Evolutionary conservation across 2,888 invertebrate species (phyloP).

Genomic region (Blastobasis lacticolella): DNA sequence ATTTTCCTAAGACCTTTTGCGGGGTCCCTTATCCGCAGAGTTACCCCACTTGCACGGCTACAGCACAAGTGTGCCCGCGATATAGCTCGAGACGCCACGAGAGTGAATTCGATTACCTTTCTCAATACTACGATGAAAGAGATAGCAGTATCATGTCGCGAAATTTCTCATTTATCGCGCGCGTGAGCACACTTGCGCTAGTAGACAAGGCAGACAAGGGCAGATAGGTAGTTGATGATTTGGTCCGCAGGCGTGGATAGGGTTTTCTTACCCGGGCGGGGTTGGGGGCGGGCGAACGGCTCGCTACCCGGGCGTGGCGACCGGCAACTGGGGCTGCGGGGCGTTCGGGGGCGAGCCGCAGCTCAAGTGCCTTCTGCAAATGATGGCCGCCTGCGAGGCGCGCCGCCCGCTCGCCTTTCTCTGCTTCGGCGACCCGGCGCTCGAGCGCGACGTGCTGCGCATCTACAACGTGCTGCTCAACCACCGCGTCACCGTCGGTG

Average conservation of each 20-base stretch:
- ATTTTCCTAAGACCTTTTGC: too few relatives aligned
- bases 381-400: slow-evolving; percentile 76
- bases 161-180: too few relatives aligned
- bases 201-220: too few relatives aligned
- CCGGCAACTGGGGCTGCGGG: slow-evolving; percentile 97
- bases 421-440: slow-evolving; percentile 82
- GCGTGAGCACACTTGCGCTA: too few relatives aligned
- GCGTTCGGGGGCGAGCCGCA: slow-evolving; percentile 85
- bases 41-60: too few relatives aligned
- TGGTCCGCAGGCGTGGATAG: slow-evolving; percentile 78
- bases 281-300: slow-evolving; percentile 31
- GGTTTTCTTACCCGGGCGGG: slow-evolving; percentile 71
- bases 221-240: too few relatives aligned
- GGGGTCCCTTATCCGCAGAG: too few relatives aligned
- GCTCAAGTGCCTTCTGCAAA: slow-evolving; percentile 84
- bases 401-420: slow-evolving; percentile 85
- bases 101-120: too few relatives aligned
- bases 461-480: slow-evolving; percentile 75
- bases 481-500: slow-evolving; percentile 76
- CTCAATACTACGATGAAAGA: too few relatives aligned
- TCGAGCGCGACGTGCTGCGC: slow-evolving; percentile 77
- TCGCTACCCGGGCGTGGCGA: slow-evolving; percentile 80
- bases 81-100: too few relatives aligned
- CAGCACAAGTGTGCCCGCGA: too few relatives aligned
- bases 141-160: too few relatives aligned